Conservation (phyloP, 2,797 vertebrate genomes). For the Novumbra hubbsi region DNA sequence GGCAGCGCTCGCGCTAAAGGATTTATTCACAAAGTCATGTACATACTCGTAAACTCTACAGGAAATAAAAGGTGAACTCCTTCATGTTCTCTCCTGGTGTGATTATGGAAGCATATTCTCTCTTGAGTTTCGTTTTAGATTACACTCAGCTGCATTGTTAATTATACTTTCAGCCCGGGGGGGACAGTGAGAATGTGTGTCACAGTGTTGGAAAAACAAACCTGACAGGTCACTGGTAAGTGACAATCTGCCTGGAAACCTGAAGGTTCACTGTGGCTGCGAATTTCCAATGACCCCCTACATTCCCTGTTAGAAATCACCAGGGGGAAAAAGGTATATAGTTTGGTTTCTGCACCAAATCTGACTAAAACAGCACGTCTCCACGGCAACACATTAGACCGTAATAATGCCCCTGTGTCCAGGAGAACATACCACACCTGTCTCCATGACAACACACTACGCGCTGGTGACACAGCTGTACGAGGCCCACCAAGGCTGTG, state of each 20-base stretch:
- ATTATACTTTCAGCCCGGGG: constrained; percentile 17
- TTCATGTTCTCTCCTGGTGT: not conserved
- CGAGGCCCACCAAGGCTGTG: not conserved
- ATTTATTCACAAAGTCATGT: not conserved
- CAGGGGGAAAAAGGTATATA: no score
- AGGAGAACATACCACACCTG: not conserved
- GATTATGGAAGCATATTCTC: constrained; percentile 23
- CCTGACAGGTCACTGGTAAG: not conserved
- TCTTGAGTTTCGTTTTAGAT: constrained; percentile 26
- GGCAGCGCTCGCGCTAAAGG: not conserved
- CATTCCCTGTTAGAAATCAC: no score
- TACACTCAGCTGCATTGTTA: constrained; percentile 17
- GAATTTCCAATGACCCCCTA: no score
- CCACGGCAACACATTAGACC: not conserved
- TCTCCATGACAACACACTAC: not conserved
- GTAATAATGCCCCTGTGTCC: not conserved
- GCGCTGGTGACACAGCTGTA: not conserved
- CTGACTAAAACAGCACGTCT: no score
- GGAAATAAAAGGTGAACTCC: not conserved
- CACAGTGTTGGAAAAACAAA: not conserved
- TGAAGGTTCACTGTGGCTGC: not conserved
- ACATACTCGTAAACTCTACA: not conserved
- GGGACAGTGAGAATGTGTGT: not conserved
- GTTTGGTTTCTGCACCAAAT: no score
- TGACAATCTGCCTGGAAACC: not conserved